These are phyloP conservation scores for Alviniconcha strummeri DNA, from an alignment of 2,888 invertebrate species.

Conservation along the genomic window DNA sequence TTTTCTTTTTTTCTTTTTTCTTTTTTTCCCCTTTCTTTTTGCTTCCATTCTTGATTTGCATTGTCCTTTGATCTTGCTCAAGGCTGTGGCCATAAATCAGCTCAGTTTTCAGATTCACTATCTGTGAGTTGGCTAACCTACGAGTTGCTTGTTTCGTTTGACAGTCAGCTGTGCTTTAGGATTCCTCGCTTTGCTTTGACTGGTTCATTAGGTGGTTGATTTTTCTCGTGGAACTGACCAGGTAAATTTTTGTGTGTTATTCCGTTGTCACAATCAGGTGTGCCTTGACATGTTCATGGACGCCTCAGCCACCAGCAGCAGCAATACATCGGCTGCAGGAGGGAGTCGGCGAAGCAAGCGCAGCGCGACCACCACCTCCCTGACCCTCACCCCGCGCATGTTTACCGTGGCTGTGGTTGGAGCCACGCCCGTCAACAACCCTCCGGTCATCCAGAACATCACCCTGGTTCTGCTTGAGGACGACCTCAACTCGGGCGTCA, in stretches of 20 bases:
- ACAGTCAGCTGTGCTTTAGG: background rate
- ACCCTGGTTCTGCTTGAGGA: background rate
- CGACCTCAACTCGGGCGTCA: background rate
- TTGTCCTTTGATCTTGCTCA: background rate
- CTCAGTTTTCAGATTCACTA: background rate
- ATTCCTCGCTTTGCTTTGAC: too few species aligned
- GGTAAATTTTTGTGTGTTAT: background rate
- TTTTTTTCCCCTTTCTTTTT: too few species aligned
- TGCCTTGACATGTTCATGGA: background rate
- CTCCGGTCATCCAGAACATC: background rate
- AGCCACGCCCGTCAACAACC: background rate
- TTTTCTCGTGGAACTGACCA: too few species aligned
- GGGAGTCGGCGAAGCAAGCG: background rate
- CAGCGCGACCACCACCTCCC: too few species aligned
- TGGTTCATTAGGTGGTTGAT: too few species aligned
- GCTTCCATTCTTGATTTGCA: background rate
- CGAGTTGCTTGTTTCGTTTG: background rate
- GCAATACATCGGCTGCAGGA: background rate
- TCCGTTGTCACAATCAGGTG: background rate
- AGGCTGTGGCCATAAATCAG: background rate
- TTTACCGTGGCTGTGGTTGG: background rate
- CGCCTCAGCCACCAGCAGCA: background rate
- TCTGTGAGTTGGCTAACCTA: background rate
- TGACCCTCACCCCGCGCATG: background rate
- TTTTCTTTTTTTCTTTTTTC: too few species aligned